Percentiles rank a stretch among this genome's conserved stretches.
Evolutionary conservation across 92 coral and sea anemone species (phyloP).

Genomic region (Palythoa heliodiscus): DNA sequence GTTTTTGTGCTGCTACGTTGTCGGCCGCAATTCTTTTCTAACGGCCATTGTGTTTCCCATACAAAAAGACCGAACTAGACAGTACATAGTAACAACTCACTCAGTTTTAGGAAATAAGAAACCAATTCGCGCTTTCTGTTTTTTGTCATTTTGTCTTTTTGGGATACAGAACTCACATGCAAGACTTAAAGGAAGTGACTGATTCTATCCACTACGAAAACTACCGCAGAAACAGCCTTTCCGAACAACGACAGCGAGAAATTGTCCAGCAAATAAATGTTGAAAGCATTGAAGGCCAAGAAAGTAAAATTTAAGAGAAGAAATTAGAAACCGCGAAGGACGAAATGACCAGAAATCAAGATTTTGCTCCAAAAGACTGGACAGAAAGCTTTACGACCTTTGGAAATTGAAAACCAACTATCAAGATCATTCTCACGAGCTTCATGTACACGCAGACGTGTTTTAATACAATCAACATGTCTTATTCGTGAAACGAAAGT

Average conservation of each 20-base stretch:
- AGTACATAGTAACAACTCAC: too few species aligned
- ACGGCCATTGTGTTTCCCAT: too few species aligned
- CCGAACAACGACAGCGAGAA: constrained; percentile 72
- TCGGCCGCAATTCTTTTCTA: too few species aligned
- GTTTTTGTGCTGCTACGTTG: too few species aligned
- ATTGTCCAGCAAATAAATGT: constrained; percentile 57
- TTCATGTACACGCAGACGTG: neutral
- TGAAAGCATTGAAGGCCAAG: constrained; percentile 79
- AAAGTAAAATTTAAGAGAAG: constrained; percentile 73
- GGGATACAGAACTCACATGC: constrained; percentile 93
- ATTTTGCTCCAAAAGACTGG: neutral
- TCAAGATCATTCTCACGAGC: neutral
- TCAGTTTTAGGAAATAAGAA: neutral
- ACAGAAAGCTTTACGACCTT: neutral
- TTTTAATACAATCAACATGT: neutral
- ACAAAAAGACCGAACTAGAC: too few species aligned
- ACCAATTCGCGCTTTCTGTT: neutral
- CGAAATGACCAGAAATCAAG: neutral
- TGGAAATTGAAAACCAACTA: neutral
- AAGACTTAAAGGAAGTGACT: constrained; percentile 96
- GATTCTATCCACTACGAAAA: constrained; percentile 93
- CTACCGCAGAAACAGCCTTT: constrained; percentile 74
- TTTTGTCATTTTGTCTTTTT: neutral
- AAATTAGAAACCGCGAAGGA: neutral
- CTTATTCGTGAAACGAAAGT: neutral